Conservation (phyloP, 2,888 invertebrate genomes). For the Conops quadrifasciatus region DNA sequence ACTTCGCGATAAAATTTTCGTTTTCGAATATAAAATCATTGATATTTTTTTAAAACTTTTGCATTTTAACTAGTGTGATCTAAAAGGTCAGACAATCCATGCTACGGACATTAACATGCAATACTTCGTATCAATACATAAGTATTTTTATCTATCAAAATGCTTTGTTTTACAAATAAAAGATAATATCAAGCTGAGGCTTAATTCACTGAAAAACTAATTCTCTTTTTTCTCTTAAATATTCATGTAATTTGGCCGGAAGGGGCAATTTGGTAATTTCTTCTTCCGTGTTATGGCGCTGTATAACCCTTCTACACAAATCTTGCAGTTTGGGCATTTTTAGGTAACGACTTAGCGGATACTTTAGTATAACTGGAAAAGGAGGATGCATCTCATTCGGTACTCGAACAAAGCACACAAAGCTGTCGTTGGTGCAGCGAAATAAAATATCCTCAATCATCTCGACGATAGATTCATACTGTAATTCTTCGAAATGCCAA, state of each 20-base stretch:
- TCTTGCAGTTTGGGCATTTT: conserved; percentile 77
- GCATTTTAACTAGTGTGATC: too few species aligned
- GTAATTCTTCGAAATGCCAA: conserved; percentile 63
- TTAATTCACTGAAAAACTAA: conserved; percentile 54
- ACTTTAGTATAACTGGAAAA: conserved; percentile 77
- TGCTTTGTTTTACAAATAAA: too few species aligned
- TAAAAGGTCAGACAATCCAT: too few species aligned
- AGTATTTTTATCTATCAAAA: too few species aligned
- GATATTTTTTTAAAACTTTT: conserved; percentile 9
- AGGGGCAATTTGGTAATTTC: conserved; percentile 77
- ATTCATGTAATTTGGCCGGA: conserved; percentile 68
- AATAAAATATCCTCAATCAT: conserved; percentile 79
- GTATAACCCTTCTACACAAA: conserved; percentile 77
- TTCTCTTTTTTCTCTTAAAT: conserved; percentile 66
- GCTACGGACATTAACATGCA: too few species aligned
- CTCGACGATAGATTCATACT: conserved; percentile 71
- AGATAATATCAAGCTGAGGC: too few species aligned
- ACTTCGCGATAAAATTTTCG: too few species aligned
- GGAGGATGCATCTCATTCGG: conserved; percentile 73
- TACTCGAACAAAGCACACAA: conserved; percentile 77
- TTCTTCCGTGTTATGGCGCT: conserved; percentile 70
- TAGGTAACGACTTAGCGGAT: conserved; percentile 78
- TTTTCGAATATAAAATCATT: too few species aligned
- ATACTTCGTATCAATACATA: too few species aligned
- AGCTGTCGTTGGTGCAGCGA: conserved; percentile 72